Conservation (phyloP, 2,888 invertebrate species). For the Apantesis nais region DNA sequence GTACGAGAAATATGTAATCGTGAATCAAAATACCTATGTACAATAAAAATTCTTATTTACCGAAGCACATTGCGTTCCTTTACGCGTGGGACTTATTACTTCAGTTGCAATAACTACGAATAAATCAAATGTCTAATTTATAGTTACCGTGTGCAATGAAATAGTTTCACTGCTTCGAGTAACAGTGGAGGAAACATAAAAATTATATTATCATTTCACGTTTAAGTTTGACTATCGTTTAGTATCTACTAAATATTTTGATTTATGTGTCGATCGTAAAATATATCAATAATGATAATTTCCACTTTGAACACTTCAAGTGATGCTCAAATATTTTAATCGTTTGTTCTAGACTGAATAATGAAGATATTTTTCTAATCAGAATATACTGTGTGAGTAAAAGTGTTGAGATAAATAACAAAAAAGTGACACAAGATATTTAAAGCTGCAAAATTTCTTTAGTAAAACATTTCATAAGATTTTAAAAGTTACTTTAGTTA, state of each 20-base stretch:
- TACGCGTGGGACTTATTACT: slow-evolving; percentile 38
- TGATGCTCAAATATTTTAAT: background rate
- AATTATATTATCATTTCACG: slow-evolving; percentile 79
- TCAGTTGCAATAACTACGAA: slow-evolving; percentile 45
- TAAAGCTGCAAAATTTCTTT: too few relatives aligned
- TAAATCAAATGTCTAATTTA: slow-evolving; percentile 80
- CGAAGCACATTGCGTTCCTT: slow-evolving; percentile 17
- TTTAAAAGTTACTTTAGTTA: background rate
- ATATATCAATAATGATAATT: slow-evolving; percentile 37
- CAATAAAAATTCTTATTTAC: slow-evolving; percentile 14
- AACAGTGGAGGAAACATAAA: slow-evolving; percentile 76
- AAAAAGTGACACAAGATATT: too few relatives aligned
- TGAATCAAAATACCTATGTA: slow-evolving; percentile 10
- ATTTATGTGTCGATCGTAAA: slow-evolving; percentile 52
- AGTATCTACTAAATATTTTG: slow-evolving; percentile 57
- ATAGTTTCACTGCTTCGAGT: slow-evolving; percentile 62
- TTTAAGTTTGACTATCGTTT: slow-evolving; percentile 67
- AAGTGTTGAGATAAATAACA: too few relatives aligned
- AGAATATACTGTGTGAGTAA: too few relatives aligned
- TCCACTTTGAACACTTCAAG: background rate
- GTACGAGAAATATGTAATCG: slow-evolving; percentile 7
- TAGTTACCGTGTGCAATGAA: slow-evolving; percentile 72
- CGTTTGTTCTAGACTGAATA: slow-evolving; percentile 2
- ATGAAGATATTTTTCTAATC: slow-evolving; percentile 1
- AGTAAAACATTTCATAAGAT: background rate